phyloP scores from a whole-genome alignment of 2,113 vertebrate genomes.

The Atherinomorus stipes region DNA sequence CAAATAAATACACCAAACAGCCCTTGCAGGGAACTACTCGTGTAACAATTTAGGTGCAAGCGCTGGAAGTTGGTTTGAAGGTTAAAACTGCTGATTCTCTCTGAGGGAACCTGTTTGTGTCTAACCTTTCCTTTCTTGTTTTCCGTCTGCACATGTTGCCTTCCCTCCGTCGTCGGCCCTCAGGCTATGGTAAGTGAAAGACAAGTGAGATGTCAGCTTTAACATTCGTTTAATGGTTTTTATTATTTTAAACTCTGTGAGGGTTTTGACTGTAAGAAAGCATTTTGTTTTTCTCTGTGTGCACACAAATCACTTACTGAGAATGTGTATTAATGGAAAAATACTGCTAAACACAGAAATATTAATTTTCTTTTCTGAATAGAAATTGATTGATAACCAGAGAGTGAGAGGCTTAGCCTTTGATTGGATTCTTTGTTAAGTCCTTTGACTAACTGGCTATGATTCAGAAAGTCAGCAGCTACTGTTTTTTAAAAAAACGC shows the following conservation, averaged over 20 bases:
- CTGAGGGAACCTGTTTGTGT: constrained; percentile 31
- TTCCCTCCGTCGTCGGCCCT: background rate
- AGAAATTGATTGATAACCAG: background rate
- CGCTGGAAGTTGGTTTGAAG: constrained; percentile 9
- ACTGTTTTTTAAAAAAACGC: background rate
- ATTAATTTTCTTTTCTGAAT: background rate
- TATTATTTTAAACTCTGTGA: constrained; percentile 4
- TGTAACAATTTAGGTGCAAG: constrained; percentile 4
- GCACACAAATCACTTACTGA: background rate
- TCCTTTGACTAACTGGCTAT: no score
- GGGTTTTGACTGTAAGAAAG: background rate
- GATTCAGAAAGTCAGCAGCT: constrained; percentile 1
- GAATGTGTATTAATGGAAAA: no score
- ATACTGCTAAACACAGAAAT: background rate
- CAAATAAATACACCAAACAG: background rate
- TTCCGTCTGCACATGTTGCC: constrained; percentile 14
- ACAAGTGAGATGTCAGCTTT: constrained; percentile 19
- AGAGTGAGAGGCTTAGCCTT: background rate
- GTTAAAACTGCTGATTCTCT: constrained; percentile 26
- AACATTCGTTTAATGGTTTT: constrained; percentile 1
- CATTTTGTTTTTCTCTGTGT: background rate
- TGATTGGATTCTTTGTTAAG: background rate
- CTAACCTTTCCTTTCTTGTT: constrained; percentile 41
- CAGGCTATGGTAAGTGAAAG: constrained; percentile 77
- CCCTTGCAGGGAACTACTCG: background rate